Percentiles rank a stretch among this genome's conserved stretches.
Evolutionary conservation across 2,797 vertebrate species (phyloP).

Genomic region (Onychomys leucogaster): DNA sequence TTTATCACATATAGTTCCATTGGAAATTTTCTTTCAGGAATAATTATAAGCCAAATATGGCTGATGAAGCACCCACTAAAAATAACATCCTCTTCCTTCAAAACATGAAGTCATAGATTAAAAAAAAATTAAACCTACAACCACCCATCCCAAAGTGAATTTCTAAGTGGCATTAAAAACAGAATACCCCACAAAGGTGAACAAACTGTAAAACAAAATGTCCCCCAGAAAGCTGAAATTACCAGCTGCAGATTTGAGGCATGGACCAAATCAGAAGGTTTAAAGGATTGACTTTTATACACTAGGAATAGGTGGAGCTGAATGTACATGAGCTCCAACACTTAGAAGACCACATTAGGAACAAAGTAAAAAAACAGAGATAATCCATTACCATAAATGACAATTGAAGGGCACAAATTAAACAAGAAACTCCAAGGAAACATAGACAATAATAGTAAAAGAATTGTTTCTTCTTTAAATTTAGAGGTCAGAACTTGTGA

Average conservation of each 20-base stretch:
- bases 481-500: not conserved
- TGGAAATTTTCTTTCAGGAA: not conserved
- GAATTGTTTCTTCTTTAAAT: not conserved
- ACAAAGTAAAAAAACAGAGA: not conserved
- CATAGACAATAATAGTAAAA: not conserved
- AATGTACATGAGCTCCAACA: not conserved
- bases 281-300: not conserved
- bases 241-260: not conserved
- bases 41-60: not conserved
- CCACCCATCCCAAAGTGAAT: not conserved
- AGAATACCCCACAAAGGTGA: not conserved
- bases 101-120: conserved; percentile 33
- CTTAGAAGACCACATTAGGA: not conserved
- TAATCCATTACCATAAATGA: not conserved
- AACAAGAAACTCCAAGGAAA: not conserved
- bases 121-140: not conserved
- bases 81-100: not conserved
- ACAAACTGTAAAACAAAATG: not conserved
- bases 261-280: not conserved
- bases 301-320: not conserved
- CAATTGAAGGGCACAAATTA: not conserved
- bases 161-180: not conserved
- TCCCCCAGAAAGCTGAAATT: not conserved
- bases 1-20: not conserved
- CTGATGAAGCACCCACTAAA: not conserved